A percentile compares a stretch with the other conserved stretches of the same genome.
Evolutionary conservation across 2,113 vertebrate genomes (phyloP).

Genomic region (Martes martes): DNA sequence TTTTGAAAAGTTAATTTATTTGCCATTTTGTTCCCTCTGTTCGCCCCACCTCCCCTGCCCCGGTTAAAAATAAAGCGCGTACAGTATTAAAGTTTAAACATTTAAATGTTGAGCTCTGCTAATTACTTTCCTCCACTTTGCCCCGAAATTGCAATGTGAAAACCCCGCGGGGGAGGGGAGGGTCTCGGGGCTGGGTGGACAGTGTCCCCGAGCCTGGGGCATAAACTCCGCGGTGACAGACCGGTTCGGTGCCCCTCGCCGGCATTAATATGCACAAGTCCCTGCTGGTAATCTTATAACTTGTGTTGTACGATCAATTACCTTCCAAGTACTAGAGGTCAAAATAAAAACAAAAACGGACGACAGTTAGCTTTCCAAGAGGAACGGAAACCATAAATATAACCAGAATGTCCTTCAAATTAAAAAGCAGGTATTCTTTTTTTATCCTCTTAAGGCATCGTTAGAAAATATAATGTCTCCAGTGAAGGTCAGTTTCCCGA

Average conservation of each 20-base stretch:
- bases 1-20: slow-evolving; percentile 74
- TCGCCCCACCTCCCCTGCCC: not conserved
- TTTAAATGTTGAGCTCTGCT: slow-evolving; percentile 73
- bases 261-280: slow-evolving; percentile 73
- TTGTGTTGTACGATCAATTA: slow-evolving; percentile 75
- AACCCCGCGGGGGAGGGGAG: slow-evolving; percentile 75
- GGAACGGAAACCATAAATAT: slow-evolving; percentile 47
- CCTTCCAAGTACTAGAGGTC: slow-evolving; percentile 62
- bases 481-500: not conserved
- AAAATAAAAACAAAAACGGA: slow-evolving; percentile 59
- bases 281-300: slow-evolving; percentile 73
- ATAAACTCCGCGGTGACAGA: slow-evolving; percentile 72
- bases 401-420: slow-evolving; percentile 39
- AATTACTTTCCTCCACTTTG: slow-evolving; percentile 76
- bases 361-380: slow-evolving; percentile 54
- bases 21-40: slow-evolving; percentile 58
- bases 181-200: slow-evolving; percentile 64
- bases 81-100: slow-evolving; percentile 73
- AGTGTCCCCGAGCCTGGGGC: slow-evolving; percentile 61
- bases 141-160: slow-evolving; percentile 70
- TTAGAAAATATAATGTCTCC: not conserved
- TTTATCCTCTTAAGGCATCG: not conserved
- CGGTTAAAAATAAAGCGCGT: slow-evolving; percentile 51
- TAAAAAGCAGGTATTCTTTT: not conserved
- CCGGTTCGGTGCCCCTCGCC: slow-evolving; percentile 65